Evolutionary conservation across 1,140 invertebrate species (phyloP), one percentile per base, ranked within the genome.

Genomic region (Sitophilus oryzae): DNA sequence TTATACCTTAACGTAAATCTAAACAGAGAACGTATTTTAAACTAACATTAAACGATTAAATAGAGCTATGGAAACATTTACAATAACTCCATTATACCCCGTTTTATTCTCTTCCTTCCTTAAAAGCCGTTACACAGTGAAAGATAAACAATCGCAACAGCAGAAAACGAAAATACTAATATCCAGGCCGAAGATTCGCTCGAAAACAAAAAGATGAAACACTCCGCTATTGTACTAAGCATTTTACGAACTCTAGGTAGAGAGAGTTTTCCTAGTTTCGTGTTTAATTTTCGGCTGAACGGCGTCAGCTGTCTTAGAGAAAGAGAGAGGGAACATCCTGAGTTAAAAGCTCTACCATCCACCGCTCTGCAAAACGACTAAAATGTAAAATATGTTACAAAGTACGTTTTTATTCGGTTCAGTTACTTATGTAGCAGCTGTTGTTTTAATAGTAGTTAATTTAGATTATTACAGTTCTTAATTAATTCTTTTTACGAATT

Each of bases 201-300:
- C 5, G 25, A 5, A 30, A 30, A 30, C 5, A 30, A 11, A 30
- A 30, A 30, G 18, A 18, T 42, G 15, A 8, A 18, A 18, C 19
- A 18, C 19, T 18, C 10, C 19, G n/a, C 16, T 9, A 42, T 42
- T 20, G 15, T 18, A 42, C 14, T 42, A 19, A 42, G 18, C n/a
- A 20, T 42, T 42, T 15, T 20, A 42, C 40, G 40, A 42, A 42
- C 40, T n/a, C n/a, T 42, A 42, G 40, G 19, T 42, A 20, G 16
- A 42, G 11, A 20, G 16, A 42, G 40, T 19, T 19, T 42, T 2
- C 40, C 3, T 19, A 42, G 18, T 20, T 42, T 42, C 40, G 15
- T 18, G 40, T 42, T 42, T 42, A 42, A 42, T 42, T 42, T 42
- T 42, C 18, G 19, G 9, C 40, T 42, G 18, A 42, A 42, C 19